These are phyloP conservation scores for Megaceryle maxima DNA, from an alignment of 2,113 vertebrate genomes.

Conservation along the genomic window DNA sequence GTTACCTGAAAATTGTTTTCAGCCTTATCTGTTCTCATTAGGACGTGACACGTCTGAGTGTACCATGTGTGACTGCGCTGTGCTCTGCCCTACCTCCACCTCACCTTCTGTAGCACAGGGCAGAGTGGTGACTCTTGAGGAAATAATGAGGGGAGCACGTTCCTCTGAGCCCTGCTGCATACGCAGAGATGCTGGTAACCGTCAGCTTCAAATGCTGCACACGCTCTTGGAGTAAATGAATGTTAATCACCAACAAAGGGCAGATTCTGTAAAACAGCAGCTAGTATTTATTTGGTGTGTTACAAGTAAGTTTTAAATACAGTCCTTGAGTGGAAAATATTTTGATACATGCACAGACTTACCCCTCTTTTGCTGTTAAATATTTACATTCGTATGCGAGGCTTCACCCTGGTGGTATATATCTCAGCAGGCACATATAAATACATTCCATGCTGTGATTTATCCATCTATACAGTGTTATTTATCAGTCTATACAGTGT, in stretches of 20 bases:
- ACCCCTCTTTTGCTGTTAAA: slow-evolving; percentile 5
- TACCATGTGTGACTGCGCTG: fast-evolving
- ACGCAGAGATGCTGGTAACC: background rate
- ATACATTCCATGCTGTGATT: slow-evolving; percentile 9
- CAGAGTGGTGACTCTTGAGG: background rate
- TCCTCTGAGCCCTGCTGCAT: background rate
- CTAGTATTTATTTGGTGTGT: background rate
- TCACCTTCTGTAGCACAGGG: background rate
- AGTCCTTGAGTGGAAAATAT: background rate
- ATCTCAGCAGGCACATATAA: background rate
- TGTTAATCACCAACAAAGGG: background rate
- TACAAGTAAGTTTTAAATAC: background rate
- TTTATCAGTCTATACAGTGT: background rate
- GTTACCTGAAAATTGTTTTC: background rate
- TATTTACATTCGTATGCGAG: slow-evolving; percentile 13
- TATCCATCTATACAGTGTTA: background rate
- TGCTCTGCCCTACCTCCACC: background rate
- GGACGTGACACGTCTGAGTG: background rate
- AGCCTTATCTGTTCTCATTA: background rate
- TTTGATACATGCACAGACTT: background rate
- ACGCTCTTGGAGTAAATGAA: background rate
- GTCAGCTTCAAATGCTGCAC: background rate
- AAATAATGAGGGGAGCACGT: background rate
- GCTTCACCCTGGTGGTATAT: background rate
- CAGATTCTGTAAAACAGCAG: background rate